phyloP scores from a whole-genome alignment of 2,113 vertebrate genomes.

The Scopus umbretta region DNA sequence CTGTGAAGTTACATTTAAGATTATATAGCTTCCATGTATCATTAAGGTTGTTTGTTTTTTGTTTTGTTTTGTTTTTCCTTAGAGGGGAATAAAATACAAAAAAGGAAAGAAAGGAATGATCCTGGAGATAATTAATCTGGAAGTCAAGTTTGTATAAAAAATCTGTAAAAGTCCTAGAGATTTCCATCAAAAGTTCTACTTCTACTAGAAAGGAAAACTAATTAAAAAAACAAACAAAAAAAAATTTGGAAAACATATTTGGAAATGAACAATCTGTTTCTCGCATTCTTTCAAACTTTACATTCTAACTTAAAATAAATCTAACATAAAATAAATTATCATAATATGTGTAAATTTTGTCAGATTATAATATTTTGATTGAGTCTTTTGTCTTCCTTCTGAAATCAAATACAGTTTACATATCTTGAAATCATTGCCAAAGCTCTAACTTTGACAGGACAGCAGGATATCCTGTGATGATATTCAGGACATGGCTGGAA shows the following conservation, averaged over 20 bases:
- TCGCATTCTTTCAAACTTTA: background rate
- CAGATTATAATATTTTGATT: background rate
- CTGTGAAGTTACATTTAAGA: background rate
- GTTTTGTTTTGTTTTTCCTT: background rate
- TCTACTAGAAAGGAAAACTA: background rate
- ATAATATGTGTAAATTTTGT: background rate
- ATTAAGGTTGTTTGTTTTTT: background rate
- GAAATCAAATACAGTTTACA: background rate
- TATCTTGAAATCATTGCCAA: background rate
- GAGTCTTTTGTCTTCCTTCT: background rate
- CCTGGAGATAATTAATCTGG: background rate
- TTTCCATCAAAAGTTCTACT: background rate
- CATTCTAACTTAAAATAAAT: background rate
- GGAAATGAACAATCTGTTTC: background rate
- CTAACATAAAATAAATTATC: background rate
- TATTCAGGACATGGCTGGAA: background rate
- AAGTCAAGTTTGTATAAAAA: background rate
- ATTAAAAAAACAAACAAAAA: background rate
- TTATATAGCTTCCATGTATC: background rate
- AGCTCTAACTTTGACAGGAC: background rate
- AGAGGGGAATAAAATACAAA: background rate
- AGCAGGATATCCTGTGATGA: background rate
- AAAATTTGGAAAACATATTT: background rate
- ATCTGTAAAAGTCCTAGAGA: background rate
- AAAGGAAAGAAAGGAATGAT: background rate